A percentile compares a stretch with the other conserved stretches of the same genome.
These are phyloP conservation scores for Caenorhabditis doughertyi DNA, from an alignment of 2,888 invertebrate species.

Conservation along the genomic window DNA sequence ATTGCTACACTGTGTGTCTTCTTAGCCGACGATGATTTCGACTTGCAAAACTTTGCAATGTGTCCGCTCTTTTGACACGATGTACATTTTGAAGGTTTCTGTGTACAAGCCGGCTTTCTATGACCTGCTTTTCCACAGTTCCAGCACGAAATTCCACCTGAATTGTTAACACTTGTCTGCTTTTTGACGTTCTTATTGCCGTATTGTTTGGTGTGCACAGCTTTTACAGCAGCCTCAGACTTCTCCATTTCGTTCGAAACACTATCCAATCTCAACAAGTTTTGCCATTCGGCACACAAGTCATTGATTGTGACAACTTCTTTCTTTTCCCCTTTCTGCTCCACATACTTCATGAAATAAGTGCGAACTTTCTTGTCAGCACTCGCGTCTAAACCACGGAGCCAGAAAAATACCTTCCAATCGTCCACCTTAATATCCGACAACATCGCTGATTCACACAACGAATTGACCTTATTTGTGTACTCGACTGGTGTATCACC, in stretches of 20 bases:
- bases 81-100: not conserved
- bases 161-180: not conserved
- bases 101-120: not conserved
- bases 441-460: not conserved
- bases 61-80: not conserved
- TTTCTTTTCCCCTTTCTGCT: not conserved
- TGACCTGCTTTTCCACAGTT: not conserved
- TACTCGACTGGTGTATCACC: conserved; percentile 5
- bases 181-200: not conserved
- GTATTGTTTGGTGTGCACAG: not conserved
- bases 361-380: not conserved
- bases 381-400: not conserved
- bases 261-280: not conserved
- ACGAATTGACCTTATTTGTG: not conserved
- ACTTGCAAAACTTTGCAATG: not conserved
- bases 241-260: not conserved
- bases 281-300: not conserved
- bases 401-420: conserved; percentile 11
- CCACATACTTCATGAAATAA: not conserved
- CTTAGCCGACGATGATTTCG: not conserved
- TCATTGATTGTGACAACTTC: not conserved
- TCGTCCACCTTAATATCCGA: not conserved
- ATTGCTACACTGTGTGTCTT: not conserved
- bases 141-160: not conserved
- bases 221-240: not conserved